Percentiles rank a stretch among this genome's conserved stretches.
These are phyloP conservation scores for Phycodurus eques DNA, from an alignment of 2,113 vertebrate species.

Conservation along the genomic window DNA sequence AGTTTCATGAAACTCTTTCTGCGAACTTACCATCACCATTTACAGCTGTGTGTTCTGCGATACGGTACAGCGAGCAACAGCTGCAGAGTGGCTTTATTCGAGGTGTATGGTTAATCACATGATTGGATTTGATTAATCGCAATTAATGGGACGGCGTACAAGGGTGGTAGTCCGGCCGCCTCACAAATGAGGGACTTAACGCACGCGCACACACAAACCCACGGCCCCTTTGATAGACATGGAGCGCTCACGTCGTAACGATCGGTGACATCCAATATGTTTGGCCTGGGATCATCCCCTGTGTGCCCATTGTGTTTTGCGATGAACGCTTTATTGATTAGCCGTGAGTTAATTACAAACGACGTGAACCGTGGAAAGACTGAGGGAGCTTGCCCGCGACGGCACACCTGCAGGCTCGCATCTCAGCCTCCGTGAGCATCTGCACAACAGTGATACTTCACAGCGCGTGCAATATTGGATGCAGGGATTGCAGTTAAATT, in stretches of 20 bases:
- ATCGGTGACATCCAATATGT: slow-evolving; percentile 67
- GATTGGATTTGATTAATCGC: neutral
- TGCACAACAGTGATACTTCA: slow-evolving; percentile 52
- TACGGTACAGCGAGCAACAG: neutral
- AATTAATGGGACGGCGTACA: neutral
- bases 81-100: neutral
- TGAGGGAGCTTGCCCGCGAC: slow-evolving; percentile 13
- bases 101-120: neutral
- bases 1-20: neutral
- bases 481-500: slow-evolving; percentile 25
- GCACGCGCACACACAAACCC: neutral
- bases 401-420: slow-evolving; percentile 25
- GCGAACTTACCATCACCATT: neutral
- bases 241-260: slow-evolving; percentile 59
- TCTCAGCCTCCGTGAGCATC: slow-evolving; percentile 25
- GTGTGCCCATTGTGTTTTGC: slow-evolving; percentile 55
- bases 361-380: slow-evolving; percentile 47
- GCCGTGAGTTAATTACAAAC: slow-evolving; percentile 70
- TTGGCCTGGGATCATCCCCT: slow-evolving; percentile 64
- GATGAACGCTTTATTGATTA: slow-evolving; percentile 76
- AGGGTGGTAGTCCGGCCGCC: neutral
- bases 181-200: neutral
- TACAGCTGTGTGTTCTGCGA: neutral
- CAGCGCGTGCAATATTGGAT: slow-evolving; percentile 36
- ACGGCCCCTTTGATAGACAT: slow-evolving; percentile 51